Conservation (phyloP, 2,797 vertebrate genomes). For the Netta rufina region DNA sequence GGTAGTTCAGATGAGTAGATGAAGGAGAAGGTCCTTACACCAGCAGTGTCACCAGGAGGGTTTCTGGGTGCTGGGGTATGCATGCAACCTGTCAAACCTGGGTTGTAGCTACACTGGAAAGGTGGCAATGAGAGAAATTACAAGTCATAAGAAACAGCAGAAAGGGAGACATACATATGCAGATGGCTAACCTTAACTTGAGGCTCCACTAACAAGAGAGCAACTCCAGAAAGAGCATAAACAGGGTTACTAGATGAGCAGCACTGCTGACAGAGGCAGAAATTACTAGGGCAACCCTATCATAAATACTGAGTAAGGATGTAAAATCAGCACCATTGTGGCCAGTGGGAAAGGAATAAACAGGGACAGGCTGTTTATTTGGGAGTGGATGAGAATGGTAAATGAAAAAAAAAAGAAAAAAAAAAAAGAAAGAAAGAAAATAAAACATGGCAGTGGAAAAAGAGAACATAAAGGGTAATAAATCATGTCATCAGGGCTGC, state of each 20-base stretch:
- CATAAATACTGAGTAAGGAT: neutral
- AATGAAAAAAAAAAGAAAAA: neutral
- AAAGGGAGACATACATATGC: neutral
- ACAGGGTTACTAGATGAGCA: neutral
- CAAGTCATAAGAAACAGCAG: neutral
- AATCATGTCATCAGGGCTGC: neutral
- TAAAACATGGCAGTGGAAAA: neutral
- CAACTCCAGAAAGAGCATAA: neutral
- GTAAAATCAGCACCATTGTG: neutral
- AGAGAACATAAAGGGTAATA: neutral
- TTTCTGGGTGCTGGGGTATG: neutral
- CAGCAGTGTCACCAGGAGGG: neutral
- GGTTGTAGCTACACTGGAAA: neutral
- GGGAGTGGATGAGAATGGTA: fast-evolving
- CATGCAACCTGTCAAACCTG: neutral
- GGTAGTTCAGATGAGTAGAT: neutral
- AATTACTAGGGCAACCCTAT: neutral
- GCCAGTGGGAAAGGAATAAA: neutral
- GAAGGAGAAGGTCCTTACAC: neutral
- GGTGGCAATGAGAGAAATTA: neutral
- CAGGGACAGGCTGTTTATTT: neutral
- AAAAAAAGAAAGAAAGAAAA: neutral
- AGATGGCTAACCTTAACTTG: neutral
- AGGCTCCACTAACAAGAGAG: neutral
- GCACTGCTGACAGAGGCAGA: neutral